Base-by-base conservation (phyloP, 2,113 vertebrate species). In the Saimiri boliviensis region DNA sequence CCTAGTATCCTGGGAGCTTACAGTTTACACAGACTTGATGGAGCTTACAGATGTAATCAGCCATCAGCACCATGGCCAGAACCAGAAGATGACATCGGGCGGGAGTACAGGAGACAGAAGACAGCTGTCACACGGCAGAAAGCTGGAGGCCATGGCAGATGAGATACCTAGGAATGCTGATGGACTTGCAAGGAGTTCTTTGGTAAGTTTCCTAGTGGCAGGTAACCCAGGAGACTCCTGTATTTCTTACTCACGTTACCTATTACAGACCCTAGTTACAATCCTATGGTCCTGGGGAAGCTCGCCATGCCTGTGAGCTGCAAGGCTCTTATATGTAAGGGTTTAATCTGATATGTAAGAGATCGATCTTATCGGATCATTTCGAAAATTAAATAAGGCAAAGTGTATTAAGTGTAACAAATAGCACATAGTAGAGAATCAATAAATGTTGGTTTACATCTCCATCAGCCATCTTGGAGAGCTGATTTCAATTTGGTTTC, bases 401-500 rank as follows among this genome's bases (percentile, higher is more conserved):
- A 92, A 40, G 19, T 52, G 60, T 40, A 68, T 68, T 45, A 84
- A 73, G n/a, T 79, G 17, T 19, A 80, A 37, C 74, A 63, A 76
- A 81, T 86, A 35, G 37, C 76, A 83, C 66, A 83, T 35, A 83
- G 52, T 86, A 79, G 56, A 56, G 9, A 37, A 74, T 91, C 77
- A 58, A 86, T 91, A 32, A 91, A 63, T 74, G 32, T 68, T 73
- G 58, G 47, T 76, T 49, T 35, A 82, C 68, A 70, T 76, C 5
- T 74, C 74, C 58, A 79, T 37, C 63, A 73, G 25, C 6, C 63
- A 56, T 81, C 45, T 73, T 86, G 42, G 17, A 63, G 54, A 93
- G 60, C 37, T 86, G n/a, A 30, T 86, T 70, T 90, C 74, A 84
- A 58, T 52, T 66, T 84, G 47, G 45, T 70, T 58, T 21, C 47